A percentile compares a stretch with the other conserved stretches of the same genome.
These are phyloP conservation scores for Lumbricus terrestris DNA, from an alignment of 2,888 invertebrate species.

Conservation along the genomic window DNA sequence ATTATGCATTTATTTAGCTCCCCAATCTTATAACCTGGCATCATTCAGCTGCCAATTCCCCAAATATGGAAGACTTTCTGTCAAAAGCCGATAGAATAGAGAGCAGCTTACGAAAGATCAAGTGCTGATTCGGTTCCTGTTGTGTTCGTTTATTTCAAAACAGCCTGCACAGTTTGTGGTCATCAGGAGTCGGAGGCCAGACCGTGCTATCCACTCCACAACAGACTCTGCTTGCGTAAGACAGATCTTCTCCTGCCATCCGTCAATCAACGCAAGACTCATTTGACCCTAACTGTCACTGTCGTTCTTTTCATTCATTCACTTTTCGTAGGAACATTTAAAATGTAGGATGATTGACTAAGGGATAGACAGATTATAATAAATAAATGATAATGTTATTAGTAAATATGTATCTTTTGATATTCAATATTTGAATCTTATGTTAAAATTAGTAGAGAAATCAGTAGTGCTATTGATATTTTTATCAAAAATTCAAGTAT, in stretches of 20 bases:
- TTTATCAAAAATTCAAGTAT: background rate
- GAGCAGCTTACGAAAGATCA: background rate
- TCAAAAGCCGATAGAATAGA: background rate
- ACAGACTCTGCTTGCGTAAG: conserved; percentile 10
- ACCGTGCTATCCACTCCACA: background rate
- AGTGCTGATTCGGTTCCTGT: background rate
- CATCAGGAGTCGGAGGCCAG: background rate
- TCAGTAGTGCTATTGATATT: background rate
- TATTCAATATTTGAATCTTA: background rate
- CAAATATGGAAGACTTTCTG: no score
- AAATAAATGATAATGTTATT: background rate
- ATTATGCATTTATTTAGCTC: no score
- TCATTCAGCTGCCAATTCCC: no score
- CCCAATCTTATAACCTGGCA: no score
- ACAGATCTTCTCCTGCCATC: background rate
- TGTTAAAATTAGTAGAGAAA: no score
- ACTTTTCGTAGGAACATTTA: background rate
- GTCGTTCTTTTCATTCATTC: background rate
- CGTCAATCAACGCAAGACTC: background rate
- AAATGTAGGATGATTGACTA: background rate
- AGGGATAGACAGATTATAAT: background rate
- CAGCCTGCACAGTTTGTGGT: conserved; percentile 4
- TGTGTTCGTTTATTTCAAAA: background rate
- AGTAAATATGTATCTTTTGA: background rate
- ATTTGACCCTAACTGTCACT: background rate